Percentiles rank a stretch among this genome's conserved stretches.
phyloP scores from a whole-genome alignment of 1,140 invertebrate genomes.

The Danaus plexippus region DNA sequence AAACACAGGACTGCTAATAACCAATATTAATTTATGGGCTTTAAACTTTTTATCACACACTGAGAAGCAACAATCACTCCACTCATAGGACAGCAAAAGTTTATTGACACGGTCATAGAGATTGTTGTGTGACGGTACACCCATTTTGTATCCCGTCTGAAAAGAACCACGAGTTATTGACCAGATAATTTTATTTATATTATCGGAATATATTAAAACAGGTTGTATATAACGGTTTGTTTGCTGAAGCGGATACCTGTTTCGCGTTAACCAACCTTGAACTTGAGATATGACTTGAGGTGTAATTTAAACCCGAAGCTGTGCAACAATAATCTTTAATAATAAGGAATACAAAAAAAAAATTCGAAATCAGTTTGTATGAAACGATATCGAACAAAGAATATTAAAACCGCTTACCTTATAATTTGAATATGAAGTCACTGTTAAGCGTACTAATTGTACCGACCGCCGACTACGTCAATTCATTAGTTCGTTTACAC shows the following conservation, averaged over 20 bases:
- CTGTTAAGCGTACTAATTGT: too few relatives aligned
- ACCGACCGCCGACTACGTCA: too few relatives aligned
- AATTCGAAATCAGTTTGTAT: background rate
- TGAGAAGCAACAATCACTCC: slow-evolving; percentile 72
- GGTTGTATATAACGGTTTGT: slow-evolving; percentile 21
- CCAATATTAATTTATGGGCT: slow-evolving; percentile 79
- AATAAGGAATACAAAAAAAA: background rate
- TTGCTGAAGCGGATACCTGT: slow-evolving; percentile 10
- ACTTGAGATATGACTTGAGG: slow-evolving; percentile 25
- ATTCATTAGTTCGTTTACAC: too few relatives aligned
- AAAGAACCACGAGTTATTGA: slow-evolving; percentile 23
- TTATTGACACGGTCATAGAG: slow-evolving; percentile 66
- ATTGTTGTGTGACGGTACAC: slow-evolving; percentile 35
- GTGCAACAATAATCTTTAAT: background rate
- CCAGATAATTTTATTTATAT: background rate
- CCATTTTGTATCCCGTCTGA: slow-evolving; percentile 50
- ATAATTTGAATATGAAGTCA: too few relatives aligned
- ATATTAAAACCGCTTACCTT: too few relatives aligned
- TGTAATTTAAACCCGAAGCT: slow-evolving; percentile 1
- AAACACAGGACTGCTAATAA: slow-evolving; percentile 81
- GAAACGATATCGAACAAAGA: too few relatives aligned
- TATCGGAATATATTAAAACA: slow-evolving; percentile 5
- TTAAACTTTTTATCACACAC: slow-evolving; percentile 69
- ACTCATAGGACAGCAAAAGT: slow-evolving; percentile 64
- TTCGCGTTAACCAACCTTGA: slow-evolving; percentile 25